Percentiles rank a stretch among this genome's conserved stretches.
phyloP scores from a whole-genome alignment of 2,888 invertebrate species.

The Heterodera filipjevi region DNA sequence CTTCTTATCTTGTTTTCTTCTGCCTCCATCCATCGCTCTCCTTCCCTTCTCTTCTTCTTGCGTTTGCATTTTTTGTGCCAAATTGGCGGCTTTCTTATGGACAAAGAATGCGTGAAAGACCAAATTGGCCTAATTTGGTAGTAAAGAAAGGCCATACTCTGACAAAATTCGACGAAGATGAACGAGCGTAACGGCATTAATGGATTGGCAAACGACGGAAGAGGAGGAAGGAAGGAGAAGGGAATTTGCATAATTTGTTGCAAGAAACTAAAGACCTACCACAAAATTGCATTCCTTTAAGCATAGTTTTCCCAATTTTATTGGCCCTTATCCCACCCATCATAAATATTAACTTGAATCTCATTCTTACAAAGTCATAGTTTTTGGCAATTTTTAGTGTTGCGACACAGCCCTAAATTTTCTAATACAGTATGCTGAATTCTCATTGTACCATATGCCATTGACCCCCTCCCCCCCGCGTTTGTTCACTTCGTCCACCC shows the following conservation, averaged over 20 bases:
- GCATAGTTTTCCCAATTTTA: background rate
- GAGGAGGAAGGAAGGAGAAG: background rate
- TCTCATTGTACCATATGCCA: too few species aligned
- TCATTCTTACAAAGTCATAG: too few species aligned
- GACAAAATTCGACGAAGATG: background rate
- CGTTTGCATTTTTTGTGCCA: background rate
- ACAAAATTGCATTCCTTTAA: background rate
- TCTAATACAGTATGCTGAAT: too few species aligned
- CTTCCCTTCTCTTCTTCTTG: background rate
- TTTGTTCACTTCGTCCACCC: too few species aligned
- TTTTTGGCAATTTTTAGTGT: too few species aligned
- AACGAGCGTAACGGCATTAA: background rate
- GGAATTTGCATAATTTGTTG: conserved; percentile 2
- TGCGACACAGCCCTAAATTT: too few species aligned
- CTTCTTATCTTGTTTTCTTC: background rate
- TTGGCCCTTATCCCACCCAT: background rate
- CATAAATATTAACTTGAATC: too few species aligned
- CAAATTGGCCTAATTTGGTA: conserved; percentile 13
- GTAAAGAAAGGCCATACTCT: background rate
- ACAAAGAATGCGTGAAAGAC: background rate
- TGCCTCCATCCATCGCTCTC: background rate
- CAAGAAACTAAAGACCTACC: background rate
- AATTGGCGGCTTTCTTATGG: background rate
- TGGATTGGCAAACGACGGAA: background rate
- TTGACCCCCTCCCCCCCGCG: too few species aligned